Percentiles rank a stretch among this genome's conserved stretches.
These are phyloP conservation scores for Crotalus helleri DNA, from an alignment of 2,113 vertebrate genomes.

Conservation along the genomic window DNA sequence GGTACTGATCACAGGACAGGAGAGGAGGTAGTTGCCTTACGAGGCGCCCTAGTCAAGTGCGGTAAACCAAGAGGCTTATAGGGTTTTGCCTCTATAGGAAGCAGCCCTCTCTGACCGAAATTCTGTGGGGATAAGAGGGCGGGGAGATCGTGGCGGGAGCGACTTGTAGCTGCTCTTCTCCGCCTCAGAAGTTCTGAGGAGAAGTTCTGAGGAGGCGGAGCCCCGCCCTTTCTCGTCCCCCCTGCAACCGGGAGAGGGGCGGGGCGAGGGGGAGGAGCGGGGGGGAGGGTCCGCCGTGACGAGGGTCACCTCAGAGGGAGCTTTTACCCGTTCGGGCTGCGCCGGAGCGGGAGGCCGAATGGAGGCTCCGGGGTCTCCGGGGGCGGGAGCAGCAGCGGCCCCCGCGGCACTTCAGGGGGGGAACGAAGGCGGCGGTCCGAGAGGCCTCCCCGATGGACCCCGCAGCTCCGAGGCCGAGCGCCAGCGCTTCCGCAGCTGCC, in stretches of 20 bases:
- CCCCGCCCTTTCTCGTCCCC: background rate
- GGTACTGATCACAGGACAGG: background rate
- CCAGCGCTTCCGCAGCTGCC: background rate
- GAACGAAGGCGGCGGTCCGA: no score
- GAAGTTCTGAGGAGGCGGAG: background rate
- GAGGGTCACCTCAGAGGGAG: no score
- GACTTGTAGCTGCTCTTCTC: background rate
- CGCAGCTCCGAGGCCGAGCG: no score
- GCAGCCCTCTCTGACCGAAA: background rate
- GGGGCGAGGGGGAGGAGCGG: background rate
- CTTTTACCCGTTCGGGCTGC: no score
- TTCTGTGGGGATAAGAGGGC: fast-evolving
- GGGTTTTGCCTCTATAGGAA: background rate
- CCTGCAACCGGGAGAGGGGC: background rate
- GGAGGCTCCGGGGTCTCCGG: no score
- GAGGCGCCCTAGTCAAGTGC: background rate
- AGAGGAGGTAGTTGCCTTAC: background rate
- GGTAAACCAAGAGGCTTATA: background rate
- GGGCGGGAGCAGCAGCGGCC: no score
- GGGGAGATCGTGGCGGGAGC: background rate
- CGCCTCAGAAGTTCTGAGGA: background rate
- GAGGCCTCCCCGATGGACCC: no score
- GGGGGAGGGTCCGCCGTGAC: background rate
- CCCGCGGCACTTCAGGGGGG: no score
- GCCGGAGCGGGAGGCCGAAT: no score